Evolutionary conservation across 2,888 invertebrate genomes (phyloP).

Genomic region (Conistra vaccinii): DNA sequence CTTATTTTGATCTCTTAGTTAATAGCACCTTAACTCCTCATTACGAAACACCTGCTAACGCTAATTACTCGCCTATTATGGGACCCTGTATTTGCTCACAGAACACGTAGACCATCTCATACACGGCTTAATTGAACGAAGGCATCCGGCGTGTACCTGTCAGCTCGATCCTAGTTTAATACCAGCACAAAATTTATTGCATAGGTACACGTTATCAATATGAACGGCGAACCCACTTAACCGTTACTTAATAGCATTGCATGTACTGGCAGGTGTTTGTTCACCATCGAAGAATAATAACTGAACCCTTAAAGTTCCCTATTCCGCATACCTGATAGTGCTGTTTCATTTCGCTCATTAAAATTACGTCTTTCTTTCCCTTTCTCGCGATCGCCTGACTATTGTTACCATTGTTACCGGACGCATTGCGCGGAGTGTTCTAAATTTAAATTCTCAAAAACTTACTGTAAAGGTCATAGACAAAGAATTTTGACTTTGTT

Average conservation of each 20-base stretch:
- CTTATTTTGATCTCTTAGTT: conserved; percentile 8
- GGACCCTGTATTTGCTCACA: conserved; percentile 22
- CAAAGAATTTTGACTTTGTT: conserved; percentile 46
- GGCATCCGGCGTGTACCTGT: conserved; percentile 59
- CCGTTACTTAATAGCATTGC: conserved; percentile 59
- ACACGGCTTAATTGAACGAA: conserved; percentile 45
- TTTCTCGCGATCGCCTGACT: conserved; percentile 55
- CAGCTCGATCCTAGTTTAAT: conserved; percentile 47
- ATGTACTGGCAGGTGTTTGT: conserved; percentile 64
- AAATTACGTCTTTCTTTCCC: conserved; percentile 41
- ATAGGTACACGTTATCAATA: conserved; percentile 49
- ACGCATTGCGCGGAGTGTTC: conserved; percentile 53
- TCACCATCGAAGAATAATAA: conserved; percentile 55
- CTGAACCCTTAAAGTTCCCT: conserved; percentile 52
- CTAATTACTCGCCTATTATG: conserved; percentile 30
- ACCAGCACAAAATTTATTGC: conserved; percentile 48
- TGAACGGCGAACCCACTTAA: conserved; percentile 50
- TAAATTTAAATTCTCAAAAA: conserved; percentile 64
- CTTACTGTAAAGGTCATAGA: conserved; percentile 47
- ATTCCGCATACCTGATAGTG: conserved; percentile 58
- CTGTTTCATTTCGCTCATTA: conserved; percentile 43
- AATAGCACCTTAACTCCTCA: background rate
- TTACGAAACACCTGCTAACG: conserved; percentile 24
- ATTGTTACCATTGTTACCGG: conserved; percentile 60
- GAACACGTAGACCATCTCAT: conserved; percentile 43